Conservation (phyloP, 2,113 vertebrate species). For the Petrocephalus zakoni region DNA sequence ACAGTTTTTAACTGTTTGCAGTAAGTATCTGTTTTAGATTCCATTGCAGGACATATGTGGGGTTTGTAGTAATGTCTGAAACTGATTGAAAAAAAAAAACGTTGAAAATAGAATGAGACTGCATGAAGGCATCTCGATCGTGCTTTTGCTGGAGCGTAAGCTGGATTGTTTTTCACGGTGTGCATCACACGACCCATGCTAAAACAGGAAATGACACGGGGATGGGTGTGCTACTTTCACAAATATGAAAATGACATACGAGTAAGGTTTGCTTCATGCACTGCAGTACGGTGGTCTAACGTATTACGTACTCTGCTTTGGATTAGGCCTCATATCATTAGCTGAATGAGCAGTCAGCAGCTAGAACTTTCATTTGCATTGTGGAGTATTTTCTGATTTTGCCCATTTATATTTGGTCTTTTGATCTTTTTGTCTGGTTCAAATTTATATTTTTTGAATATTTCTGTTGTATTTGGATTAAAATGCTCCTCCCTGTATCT, state of each 20-base stretch:
- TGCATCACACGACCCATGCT: neutral
- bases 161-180: neutral
- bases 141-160: neutral
- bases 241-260: neutral
- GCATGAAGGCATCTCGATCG: neutral
- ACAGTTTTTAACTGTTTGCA: neutral
- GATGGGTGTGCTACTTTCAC: neutral
- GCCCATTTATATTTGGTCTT: neutral
- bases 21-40: neutral
- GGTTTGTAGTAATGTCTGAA: neutral
- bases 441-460: neutral
- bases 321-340: neutral
- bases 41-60: neutral
- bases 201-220: neutral
- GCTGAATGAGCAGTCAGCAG: neutral
- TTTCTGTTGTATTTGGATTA: neutral
- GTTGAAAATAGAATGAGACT: neutral
- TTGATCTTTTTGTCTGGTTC: neutral
- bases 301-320: neutral
- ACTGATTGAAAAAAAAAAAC: neutral
- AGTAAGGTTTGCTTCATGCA: neutral
- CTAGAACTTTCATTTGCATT: neutral
- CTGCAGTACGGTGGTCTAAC: neutral
- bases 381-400: neutral
- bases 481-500: neutral